These are phyloP conservation scores for Drosophila testacea DNA, from an alignment of 2,888 invertebrate genomes.

Conservation along the genomic window DNA sequence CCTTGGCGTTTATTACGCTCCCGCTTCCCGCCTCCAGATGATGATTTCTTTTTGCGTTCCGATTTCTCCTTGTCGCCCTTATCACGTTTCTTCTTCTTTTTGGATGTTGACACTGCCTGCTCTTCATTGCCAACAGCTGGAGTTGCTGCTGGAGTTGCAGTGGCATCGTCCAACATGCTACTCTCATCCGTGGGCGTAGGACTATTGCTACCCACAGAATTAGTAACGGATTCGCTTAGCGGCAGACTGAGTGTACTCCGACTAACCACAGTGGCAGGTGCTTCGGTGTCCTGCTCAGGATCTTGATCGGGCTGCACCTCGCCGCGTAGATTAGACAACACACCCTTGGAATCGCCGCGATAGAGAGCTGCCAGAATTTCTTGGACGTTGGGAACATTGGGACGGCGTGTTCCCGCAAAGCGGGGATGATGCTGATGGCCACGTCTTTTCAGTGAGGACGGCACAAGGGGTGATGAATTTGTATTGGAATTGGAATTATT, in stretches of 20 bases:
- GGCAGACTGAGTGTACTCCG: conserved; percentile 79
- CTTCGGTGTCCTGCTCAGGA: conserved; percentile 34
- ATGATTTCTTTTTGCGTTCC: conserved; percentile 74
- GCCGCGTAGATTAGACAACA: conserved; percentile 77
- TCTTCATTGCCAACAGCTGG: conserved; percentile 3
- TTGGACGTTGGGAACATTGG: conserved; percentile 86
- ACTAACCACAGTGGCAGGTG: conserved; percentile 33
- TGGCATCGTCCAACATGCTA: conserved; percentile 81
- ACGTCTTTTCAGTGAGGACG: conserved; percentile 86
- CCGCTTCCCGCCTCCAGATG: conserved; percentile 46
- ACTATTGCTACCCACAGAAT: conserved; percentile 83
- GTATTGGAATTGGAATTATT: conserved; percentile 44
- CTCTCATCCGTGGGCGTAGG: conserved; percentile 84
- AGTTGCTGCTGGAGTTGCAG: conserved; percentile 37
- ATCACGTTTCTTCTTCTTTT: conserved; percentile 73
- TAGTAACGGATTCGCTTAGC: conserved; percentile 79
- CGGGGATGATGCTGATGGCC: conserved; percentile 92
- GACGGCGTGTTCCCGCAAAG: conserved; percentile 87
- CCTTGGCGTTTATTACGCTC: conserved; percentile 73
- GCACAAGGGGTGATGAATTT: conserved; percentile 56
- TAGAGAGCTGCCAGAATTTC: conserved; percentile 85
- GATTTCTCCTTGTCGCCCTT: conserved; percentile 67
- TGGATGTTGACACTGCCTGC: conserved; percentile 29
- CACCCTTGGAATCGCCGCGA: conserved; percentile 82
- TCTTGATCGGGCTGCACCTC: conserved; percentile 42